phyloP scores from a whole-genome alignment of 2,888 invertebrate species.

The Trissonchulus latispiculum region DNA sequence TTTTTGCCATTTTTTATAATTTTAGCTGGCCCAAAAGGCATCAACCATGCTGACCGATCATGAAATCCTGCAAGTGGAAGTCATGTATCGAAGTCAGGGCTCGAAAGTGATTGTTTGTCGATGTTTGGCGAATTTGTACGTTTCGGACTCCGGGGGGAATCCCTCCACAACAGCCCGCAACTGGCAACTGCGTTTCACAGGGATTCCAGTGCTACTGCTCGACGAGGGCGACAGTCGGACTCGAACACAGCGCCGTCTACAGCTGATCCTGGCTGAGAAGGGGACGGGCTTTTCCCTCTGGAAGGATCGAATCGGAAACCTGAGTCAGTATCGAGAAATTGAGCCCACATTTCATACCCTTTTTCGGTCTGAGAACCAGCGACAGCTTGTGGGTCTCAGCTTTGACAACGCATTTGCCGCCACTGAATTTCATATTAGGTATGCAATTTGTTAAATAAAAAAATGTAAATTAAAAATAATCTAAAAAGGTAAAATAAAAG shows the following conservation, averaged over 20 bases:
- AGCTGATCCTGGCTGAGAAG: constrained; percentile 62
- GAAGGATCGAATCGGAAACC: constrained; percentile 67
- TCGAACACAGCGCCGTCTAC: constrained; percentile 56
- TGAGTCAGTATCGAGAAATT: constrained; percentile 54
- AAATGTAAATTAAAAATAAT: too few relatives aligned
- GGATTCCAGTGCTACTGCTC: constrained; percentile 65
- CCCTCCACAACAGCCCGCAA: too few relatives aligned
- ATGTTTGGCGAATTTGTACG: constrained; percentile 14
- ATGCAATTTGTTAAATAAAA: too few relatives aligned
- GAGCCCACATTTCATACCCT: constrained; percentile 9
- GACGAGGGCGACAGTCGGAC: constrained; percentile 65
- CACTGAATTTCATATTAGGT: constrained; percentile 9
- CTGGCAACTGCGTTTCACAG: constrained; percentile 66
- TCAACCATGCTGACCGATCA: background rate
- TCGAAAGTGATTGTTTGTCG: constrained; percentile 2
- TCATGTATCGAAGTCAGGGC: background rate
- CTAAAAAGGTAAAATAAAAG: too few relatives aligned
- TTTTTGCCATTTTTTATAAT: too few relatives aligned
- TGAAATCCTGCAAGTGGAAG: background rate
- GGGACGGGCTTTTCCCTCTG: constrained; percentile 71
- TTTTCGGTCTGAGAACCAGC: background rate
- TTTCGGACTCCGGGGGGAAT: too few relatives aligned
- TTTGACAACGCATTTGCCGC: constrained; percentile 8
- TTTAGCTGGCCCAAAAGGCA: too few relatives aligned
- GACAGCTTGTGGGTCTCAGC: background rate